Percentiles rank a stretch among this genome's conserved stretches.
phyloP scores from a whole-genome alignment of 2,113 vertebrate species.

The Podarcis raffonei region DNA sequence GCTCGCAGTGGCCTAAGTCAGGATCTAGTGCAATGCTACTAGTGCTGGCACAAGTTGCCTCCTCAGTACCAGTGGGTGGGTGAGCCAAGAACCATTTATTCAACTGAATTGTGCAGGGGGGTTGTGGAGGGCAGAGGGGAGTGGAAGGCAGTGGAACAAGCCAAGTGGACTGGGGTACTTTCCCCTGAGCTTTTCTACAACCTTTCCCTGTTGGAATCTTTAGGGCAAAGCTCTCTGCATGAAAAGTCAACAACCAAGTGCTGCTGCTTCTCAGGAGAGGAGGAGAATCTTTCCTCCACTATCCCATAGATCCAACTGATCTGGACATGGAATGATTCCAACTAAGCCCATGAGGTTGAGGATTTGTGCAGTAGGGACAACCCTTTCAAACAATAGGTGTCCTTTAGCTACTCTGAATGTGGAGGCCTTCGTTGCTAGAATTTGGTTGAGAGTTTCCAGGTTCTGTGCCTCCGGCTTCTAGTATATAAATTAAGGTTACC shows the following conservation, averaged over 20 bases:
- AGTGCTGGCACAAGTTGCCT: background rate
- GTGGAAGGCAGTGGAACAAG: background rate
- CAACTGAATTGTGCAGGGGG: background rate
- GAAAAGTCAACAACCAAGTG: background rate
- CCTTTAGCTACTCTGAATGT: background rate
- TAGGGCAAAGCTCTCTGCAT: background rate
- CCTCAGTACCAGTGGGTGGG: background rate
- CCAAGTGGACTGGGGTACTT: background rate
- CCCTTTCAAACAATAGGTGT: background rate
- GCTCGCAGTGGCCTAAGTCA: background rate
- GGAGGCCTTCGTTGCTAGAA: background rate
- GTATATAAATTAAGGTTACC: background rate
- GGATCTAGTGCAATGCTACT: background rate
- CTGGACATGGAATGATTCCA: background rate
- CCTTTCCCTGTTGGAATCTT: background rate
- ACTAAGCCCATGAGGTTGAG: background rate
- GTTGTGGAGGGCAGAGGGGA: background rate
- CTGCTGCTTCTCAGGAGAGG: background rate
- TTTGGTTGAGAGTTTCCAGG: constrained; percentile 2
- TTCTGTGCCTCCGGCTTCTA: background rate
- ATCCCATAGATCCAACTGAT: background rate
- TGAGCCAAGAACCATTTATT: background rate
- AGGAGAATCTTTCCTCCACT: background rate
- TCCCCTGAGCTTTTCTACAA: background rate
- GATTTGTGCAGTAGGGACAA: background rate